phyloP scores from a whole-genome alignment of 1,140 invertebrate species.

The Lepidurus arcticus region DNA sequence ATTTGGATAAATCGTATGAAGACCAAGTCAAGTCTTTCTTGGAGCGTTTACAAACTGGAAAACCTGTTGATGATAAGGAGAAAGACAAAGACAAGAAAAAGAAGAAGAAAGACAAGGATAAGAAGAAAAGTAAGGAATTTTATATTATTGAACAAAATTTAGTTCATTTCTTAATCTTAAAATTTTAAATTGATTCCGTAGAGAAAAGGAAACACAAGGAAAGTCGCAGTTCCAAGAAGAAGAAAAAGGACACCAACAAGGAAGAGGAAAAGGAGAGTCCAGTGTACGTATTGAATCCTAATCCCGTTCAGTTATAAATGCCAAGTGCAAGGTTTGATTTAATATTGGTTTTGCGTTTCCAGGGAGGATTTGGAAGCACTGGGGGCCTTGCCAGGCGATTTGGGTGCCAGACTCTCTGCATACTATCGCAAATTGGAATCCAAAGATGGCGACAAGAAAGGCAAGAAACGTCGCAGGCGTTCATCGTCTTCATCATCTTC shows the following conservation, averaged over 20 bases:
- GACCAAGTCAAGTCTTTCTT: conserved; percentile 72
- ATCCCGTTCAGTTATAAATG: not conserved
- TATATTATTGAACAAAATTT: not conserved
- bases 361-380: conserved; percentile 14
- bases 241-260: conserved; percentile 31
- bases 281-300: not conserved
- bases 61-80: conserved; percentile 40
- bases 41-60: conserved; percentile 67
- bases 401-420: conserved; percentile 67
- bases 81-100: conserved; percentile 39
- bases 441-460: conserved; percentile 31
- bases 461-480: conserved; percentile 31
- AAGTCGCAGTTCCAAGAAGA: conserved; percentile 30
- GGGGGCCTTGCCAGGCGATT: conserved; percentile 54
- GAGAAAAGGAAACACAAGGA: conserved; percentile 30
- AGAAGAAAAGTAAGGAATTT: conserved; percentile 30
- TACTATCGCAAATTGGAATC: conserved; percentile 67
- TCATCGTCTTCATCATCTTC: conserved; percentile 29
- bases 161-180: not conserved
- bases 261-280: conserved; percentile 25
- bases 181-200: not conserved
- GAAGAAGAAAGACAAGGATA: conserved; percentile 40
- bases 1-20: conserved; percentile 75
- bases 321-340: not conserved
- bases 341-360: not conserved